phyloP scores from a whole-genome alignment of 1,140 invertebrate genomes.

The Orchesella cincta region DNA sequence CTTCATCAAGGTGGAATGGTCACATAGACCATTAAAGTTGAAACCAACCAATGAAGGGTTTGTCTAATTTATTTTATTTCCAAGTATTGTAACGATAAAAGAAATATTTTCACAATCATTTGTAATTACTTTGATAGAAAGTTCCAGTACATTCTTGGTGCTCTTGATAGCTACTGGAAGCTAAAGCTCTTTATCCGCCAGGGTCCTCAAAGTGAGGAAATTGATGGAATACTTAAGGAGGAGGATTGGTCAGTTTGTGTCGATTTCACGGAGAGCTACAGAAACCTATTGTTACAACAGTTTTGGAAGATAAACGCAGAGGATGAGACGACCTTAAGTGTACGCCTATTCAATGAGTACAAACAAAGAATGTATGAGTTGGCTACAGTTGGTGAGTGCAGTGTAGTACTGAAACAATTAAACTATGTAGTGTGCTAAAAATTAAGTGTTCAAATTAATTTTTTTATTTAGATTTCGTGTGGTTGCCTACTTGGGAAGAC shows the following conservation, averaged over 20 bases:
- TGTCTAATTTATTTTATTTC: not conserved
- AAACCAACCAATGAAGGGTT: not conserved
- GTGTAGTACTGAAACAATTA: not conserved
- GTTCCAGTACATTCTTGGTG: slow-evolving; percentile 12
- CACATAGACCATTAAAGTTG: not conserved
- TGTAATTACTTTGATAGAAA: not conserved
- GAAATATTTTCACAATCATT: not conserved
- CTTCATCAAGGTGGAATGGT: slow-evolving; percentile 13
- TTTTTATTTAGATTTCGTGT: slow-evolving; percentile 21
- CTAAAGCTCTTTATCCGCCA: not conserved
- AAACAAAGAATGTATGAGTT: slow-evolving; percentile 15
- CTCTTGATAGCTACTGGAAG: not conserved
- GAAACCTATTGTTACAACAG: not conserved
- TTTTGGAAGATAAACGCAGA: slow-evolving; percentile 6
- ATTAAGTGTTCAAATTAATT: not conserved
- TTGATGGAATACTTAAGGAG: not conserved
- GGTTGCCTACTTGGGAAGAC: slow-evolving; percentile 15
- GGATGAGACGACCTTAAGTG: not conserved
- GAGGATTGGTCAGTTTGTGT: not conserved
- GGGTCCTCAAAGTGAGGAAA: not conserved
- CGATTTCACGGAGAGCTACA: slow-evolving; percentile 19
- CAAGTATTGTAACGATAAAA: not conserved
- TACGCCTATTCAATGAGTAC: not conserved
- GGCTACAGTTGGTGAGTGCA: not conserved
- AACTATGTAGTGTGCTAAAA: not conserved